These are phyloP conservation scores for Cheilosia variabilis DNA, from an alignment of 2,888 invertebrate genomes.

Conservation along the genomic window DNA sequence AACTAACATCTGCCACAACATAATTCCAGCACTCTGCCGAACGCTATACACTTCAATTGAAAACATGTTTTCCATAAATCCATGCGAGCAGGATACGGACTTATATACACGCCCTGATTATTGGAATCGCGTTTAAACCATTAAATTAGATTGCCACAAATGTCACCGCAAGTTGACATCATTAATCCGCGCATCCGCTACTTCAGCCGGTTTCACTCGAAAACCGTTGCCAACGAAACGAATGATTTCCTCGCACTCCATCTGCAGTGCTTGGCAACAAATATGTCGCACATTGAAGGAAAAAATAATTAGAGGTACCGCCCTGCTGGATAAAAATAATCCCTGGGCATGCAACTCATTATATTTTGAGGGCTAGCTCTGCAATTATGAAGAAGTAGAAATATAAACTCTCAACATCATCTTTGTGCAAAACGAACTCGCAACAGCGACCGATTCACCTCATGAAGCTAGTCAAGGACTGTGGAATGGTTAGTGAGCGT, in stretches of 20 bases:
- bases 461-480: slow-evolving; percentile 27
- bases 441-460: slow-evolving; percentile 9
- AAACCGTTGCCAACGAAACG: slow-evolving; percentile 73
- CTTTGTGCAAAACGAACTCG: slow-evolving; percentile 19
- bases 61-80: slow-evolving; percentile 32
- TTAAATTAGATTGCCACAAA: slow-evolving; percentile 73
- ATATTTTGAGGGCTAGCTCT: slow-evolving; percentile 54
- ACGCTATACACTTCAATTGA: slow-evolving; percentile 22
- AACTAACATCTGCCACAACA: slow-evolving; percentile 2
- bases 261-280: slow-evolving; percentile 61
- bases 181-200: slow-evolving; percentile 69
- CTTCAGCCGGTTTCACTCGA: slow-evolving; percentile 63
- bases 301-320: slow-evolving; percentile 72
- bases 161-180: slow-evolving; percentile 73
- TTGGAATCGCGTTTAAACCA: slow-evolving; percentile 59
- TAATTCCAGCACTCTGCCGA: slow-evolving; percentile 11
- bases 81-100: slow-evolving; percentile 7
- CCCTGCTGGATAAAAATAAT: slow-evolving; percentile 58
- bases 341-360: slow-evolving; percentile 71
- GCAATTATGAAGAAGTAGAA: slow-evolving; percentile 72
- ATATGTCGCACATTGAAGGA: slow-evolving; percentile 31
- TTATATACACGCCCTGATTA: slow-evolving; percentile 27
- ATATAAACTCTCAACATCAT: slow-evolving; percentile 52
- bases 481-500: neutral
- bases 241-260: slow-evolving; percentile 74